These are phyloP conservation scores for Hanleya hanleyi DNA, from an alignment of 2,888 invertebrate genomes.

Conservation along the genomic window DNA sequence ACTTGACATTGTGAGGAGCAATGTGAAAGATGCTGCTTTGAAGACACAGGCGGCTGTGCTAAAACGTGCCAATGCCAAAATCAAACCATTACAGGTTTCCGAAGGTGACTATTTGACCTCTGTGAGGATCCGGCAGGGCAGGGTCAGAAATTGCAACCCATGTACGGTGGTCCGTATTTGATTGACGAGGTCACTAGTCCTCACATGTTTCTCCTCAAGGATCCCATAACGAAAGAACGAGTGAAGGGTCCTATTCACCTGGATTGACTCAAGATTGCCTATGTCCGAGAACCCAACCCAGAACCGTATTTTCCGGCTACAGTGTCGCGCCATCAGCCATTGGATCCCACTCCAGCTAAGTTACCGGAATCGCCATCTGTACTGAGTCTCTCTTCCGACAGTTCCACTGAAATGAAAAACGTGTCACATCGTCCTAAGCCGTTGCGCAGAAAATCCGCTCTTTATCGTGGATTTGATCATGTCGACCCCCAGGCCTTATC, in stretches of 20 bases:
- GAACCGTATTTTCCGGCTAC: constrained; percentile 17
- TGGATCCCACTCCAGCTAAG: too few species aligned
- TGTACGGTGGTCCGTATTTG: constrained; percentile 35
- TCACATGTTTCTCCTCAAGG: constrained; percentile 26
- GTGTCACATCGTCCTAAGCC: too few species aligned
- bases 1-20: background rate
- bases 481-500: too few species aligned
- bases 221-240: constrained; percentile 13
- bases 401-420: too few species aligned
- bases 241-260: constrained; percentile 31
- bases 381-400: too few species aligned
- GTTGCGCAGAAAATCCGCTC: too few species aligned
- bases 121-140: constrained; percentile 23
- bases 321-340: too few species aligned
- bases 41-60: constrained; percentile 18
- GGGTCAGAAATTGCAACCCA: constrained; percentile 32
- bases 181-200: constrained; percentile 28
- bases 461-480: too few species aligned
- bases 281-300: constrained; percentile 32
- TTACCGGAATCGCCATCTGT: too few species aligned
- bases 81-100: constrained; percentile 7
- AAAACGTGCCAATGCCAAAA: constrained; percentile 8
- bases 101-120: constrained; percentile 36
- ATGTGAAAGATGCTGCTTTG: background rate
- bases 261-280: constrained; percentile 35